These are phyloP conservation scores for Oikopleura dioica DNA, from an alignment of 23 tunicate species.

Conservation along the genomic window DNA sequence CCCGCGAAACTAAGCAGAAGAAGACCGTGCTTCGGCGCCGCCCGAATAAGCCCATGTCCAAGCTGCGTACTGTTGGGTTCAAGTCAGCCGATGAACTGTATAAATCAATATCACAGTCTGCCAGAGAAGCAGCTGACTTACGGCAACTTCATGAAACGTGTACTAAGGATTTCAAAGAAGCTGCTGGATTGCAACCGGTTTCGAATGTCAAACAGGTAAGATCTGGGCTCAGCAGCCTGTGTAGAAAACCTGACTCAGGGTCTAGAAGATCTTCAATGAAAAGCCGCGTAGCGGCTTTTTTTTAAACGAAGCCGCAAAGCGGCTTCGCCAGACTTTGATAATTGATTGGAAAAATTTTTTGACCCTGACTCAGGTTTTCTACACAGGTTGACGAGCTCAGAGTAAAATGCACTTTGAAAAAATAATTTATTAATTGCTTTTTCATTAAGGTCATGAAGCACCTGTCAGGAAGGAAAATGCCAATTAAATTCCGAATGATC, in stretches of 20 bases:
- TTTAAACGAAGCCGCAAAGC: background rate
- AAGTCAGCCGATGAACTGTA: constrained; percentile 12
- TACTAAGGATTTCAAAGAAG: background rate
- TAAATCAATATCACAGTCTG: background rate
- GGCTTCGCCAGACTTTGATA: background rate
- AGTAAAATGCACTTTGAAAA: background rate
- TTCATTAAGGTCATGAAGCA: constrained; percentile 3
- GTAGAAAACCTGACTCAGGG: background rate
- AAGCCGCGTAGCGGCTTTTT: background rate
- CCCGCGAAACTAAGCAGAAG: background rate
- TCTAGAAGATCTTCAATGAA: background rate
- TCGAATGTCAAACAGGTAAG: constrained; percentile 9
- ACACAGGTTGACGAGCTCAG: no score
- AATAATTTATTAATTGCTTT: background rate
- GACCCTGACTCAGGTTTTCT: no score
- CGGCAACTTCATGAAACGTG: background rate
- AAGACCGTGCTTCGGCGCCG: background rate
- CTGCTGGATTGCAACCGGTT: constrained; percentile 1
- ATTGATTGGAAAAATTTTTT: background rate
- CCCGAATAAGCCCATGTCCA: background rate
- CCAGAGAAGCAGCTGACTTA: background rate
- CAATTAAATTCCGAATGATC: background rate
- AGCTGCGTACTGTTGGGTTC: constrained; percentile 2
- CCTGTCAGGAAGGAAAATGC: background rate
- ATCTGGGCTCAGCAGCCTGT: background rate